phyloP scores from a whole-genome alignment of 2,888 invertebrate genomes.

The Azorinus chamasolen region DNA sequence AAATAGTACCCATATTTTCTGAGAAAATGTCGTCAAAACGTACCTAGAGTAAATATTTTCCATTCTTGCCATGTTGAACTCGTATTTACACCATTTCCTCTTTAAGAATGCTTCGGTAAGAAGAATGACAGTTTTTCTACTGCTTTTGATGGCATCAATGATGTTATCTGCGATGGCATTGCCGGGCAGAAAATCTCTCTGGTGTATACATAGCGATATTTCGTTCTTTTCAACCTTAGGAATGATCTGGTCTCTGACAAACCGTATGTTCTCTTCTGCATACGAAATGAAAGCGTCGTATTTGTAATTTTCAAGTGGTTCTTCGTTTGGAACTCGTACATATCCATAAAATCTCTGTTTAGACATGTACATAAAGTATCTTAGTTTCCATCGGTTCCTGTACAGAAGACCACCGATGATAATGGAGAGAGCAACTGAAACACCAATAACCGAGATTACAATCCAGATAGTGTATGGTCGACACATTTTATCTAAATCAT shows the following conservation, averaged over 20 bases:
- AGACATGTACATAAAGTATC: constrained; percentile 50
- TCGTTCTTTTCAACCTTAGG: constrained; percentile 29
- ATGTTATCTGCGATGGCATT: constrained; percentile 67
- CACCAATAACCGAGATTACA: constrained; percentile 11
- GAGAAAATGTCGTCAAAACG: too few species aligned
- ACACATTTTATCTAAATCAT: constrained; percentile 17
- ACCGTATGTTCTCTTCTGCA: constrained; percentile 36
- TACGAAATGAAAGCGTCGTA: constrained; percentile 54
- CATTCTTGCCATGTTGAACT: constrained; percentile 70
- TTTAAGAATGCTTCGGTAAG: constrained; percentile 59
- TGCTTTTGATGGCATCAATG: constrained; percentile 60
- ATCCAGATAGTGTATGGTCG: constrained; percentile 5
- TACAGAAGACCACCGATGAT: constrained; percentile 39
- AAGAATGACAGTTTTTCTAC: constrained; percentile 67
- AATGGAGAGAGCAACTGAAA: constrained; percentile 30
- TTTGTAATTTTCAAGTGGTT: constrained; percentile 15
- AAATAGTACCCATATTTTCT: too few species aligned
- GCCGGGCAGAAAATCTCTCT: constrained; percentile 69
- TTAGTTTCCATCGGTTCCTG: constrained; percentile 55
- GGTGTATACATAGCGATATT: constrained; percentile 63
- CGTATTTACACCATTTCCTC: constrained; percentile 71
- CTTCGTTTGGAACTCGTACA: background rate
- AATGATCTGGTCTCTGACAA: constrained; percentile 21
- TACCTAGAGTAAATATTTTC: constrained; percentile 55
- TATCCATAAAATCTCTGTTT: constrained; percentile 37